Evolutionary conservation across 2,888 invertebrate species (phyloP), one percentile per base, ranked within the genome.

Genomic region (Eristalinus aeneus): DNA sequence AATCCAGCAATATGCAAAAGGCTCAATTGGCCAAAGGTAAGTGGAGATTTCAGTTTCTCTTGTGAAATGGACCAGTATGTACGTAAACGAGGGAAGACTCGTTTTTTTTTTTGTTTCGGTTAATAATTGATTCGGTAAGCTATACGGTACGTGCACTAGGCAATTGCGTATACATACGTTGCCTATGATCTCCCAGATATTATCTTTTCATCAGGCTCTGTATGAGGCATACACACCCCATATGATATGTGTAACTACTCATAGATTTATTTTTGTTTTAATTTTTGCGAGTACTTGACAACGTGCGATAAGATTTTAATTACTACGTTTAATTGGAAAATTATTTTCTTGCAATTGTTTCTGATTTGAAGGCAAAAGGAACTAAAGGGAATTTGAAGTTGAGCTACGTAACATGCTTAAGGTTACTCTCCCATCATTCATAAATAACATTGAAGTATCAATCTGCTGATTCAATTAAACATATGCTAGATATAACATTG

Each of bases 11-110:
- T 81, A 87, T 89, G 73, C 88, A 90, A 8, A 89, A 89, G 73
- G 88, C 89, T 31, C 92, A 92, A 76, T 88, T 91, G 77, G 91
- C 92, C 34, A 90, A 91, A 88, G 91, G 91, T 92, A 89, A 89
- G 89, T 89, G 16, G 11, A 12, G 36, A 54, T 2, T 32, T 23
- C 10, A 23, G 11, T 46, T 46, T 46, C 46, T 56, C 11, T 56
- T 22, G 12, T 56, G 12, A 23, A 11, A 56, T 56, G 56, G 23
- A 56, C 56, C 23, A 56, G 23, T 46, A 16, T 1, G 6, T 46
- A 46, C 46, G n/a, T 46, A 16, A 46, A 46, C 16, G 46, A 16
- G 46, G 16, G 46, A 39, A n/a, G 12, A 6, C n/a, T 12, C 8
- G 16, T 16, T 16, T 46, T n/a, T 39, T 39, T 12, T 39, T 39